phyloP scores from a whole-genome alignment of 2,888 invertebrate genomes.

The Drosophila prostipennis region DNA sequence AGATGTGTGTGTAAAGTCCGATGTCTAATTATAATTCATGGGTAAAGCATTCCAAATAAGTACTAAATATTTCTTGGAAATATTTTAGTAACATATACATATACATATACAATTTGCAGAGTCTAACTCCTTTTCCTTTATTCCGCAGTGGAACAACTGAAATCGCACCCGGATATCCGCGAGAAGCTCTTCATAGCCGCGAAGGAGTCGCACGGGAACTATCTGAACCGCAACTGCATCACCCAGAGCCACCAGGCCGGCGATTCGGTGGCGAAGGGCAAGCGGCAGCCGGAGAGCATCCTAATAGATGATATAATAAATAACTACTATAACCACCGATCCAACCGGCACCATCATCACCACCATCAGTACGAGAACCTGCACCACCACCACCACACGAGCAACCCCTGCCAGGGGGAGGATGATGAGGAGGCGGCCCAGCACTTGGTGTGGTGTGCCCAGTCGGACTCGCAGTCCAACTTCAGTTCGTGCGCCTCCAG shows the following conservation, averaged over 20 bases:
- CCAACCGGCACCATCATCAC: constrained; percentile 53
- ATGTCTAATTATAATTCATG: too few relatives aligned
- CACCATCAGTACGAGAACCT: constrained; percentile 59
- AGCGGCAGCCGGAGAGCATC: constrained; percentile 70
- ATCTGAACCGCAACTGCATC: constrained; percentile 80
- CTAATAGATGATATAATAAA: constrained; percentile 80
- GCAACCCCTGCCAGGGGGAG: constrained; percentile 56
- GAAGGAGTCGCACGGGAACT: constrained; percentile 86
- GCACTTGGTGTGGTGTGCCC: constrained; percentile 87
- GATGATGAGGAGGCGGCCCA: constrained; percentile 85
- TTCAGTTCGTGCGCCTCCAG: constrained; percentile 87
- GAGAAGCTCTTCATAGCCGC: constrained; percentile 89
- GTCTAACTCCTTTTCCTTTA: not conserved
- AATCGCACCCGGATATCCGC: constrained; percentile 88
- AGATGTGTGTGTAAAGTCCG: too few relatives aligned
- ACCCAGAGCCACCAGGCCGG: constrained; percentile 29
- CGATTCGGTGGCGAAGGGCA: constrained; percentile 38
- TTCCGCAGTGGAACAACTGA: constrained; percentile 89
- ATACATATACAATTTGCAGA: too few relatives aligned
- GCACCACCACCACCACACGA: constrained; percentile 51
- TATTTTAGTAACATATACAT: too few relatives aligned
- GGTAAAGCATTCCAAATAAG: too few relatives aligned
- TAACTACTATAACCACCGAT: constrained; percentile 75
- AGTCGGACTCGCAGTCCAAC: constrained; percentile 87
- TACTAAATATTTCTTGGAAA: too few relatives aligned